Evolutionary conservation across 2,888 invertebrate species (phyloP).

Genomic region (Gonocerus acuteangulatus): DNA sequence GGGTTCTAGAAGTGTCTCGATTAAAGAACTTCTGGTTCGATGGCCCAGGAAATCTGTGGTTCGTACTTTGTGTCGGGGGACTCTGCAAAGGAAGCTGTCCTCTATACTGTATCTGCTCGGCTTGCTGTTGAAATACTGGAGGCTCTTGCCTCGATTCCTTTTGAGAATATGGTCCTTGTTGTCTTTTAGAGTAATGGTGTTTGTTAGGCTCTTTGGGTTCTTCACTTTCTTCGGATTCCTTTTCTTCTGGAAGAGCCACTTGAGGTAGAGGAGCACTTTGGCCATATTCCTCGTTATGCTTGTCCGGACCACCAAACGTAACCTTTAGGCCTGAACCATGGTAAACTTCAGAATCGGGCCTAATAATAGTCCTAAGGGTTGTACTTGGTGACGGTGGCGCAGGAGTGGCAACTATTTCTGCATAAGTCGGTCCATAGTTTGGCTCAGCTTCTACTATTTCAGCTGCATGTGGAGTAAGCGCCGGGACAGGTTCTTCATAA

Average conservation of each 20-base stretch:
- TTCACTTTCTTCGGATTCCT: slow-evolving; percentile 30
- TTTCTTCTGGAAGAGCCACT: slow-evolving; percentile 30
- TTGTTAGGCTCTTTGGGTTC: slow-evolving; percentile 7
- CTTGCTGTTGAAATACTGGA: slow-evolving; percentile 33
- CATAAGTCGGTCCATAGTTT: slow-evolving; percentile 23
- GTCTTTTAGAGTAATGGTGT: slow-evolving; percentile 33
- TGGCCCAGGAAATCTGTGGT: slow-evolving; percentile 22
- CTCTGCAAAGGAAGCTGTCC: slow-evolving; percentile 29
- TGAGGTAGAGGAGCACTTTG: slow-evolving; percentile 35
- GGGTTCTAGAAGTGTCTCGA: slow-evolving; percentile 42
- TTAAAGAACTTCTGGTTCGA: slow-evolving; percentile 37
- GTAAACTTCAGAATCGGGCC: slow-evolving; percentile 76
- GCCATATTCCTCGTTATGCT: slow-evolving; percentile 27
- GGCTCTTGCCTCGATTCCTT: slow-evolving; percentile 24
- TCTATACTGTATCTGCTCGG: slow-evolving; percentile 37
- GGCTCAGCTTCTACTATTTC: slow-evolving; percentile 47
- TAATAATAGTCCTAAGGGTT: slow-evolving; percentile 73
- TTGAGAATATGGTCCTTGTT: slow-evolving; percentile 33
- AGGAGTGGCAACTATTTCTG: slow-evolving; percentile 37
- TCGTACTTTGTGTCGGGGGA: slow-evolving; percentile 1
- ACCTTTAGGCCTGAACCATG: slow-evolving; percentile 70
- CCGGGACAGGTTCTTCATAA: slow-evolving; percentile 72
- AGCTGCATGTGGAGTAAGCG: slow-evolving; percentile 62
- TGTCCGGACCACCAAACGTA: slow-evolving; percentile 59
- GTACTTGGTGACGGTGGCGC: slow-evolving; percentile 58